A percentile compares a stretch with the other conserved stretches of the same genome.
These are phyloP conservation scores for Patella depressa DNA, from an alignment of 2,888 invertebrate genomes.

Conservation along the genomic window DNA sequence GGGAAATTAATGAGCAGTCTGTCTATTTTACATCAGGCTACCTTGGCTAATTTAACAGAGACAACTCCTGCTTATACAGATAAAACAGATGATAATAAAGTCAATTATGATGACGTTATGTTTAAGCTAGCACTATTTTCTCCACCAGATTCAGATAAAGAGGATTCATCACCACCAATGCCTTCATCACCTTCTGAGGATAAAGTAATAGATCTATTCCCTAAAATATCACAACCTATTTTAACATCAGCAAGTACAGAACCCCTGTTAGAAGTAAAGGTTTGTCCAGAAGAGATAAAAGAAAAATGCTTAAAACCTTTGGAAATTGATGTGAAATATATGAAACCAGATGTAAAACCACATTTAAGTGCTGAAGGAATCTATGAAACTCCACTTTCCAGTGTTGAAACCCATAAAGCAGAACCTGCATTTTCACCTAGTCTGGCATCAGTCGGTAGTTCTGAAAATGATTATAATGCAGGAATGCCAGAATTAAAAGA, in stretches of 20 bases:
- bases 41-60: constrained; percentile 58
- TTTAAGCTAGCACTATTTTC: constrained; percentile 61
- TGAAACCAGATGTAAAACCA: not conserved
- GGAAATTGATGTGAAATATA: constrained; percentile 19
- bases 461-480: constrained; percentile 14
- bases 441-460: constrained; percentile 19
- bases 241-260: not conserved
- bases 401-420: constrained; percentile 36
- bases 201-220: constrained; percentile 12
- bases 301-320: constrained; percentile 20
- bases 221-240: not conserved
- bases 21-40: constrained; percentile 63
- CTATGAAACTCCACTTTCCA: constrained; percentile 38
- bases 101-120: constrained; percentile 55
- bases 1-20: constrained; percentile 58
- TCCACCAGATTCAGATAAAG: constrained; percentile 55
- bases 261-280: not conserved
- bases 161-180: constrained; percentile 55
- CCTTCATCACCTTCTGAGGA: constrained; percentile 59
- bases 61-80: constrained; percentile 40
- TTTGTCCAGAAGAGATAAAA: not conserved
- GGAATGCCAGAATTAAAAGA: constrained; percentile 7
- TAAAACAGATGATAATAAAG: constrained; percentile 42
- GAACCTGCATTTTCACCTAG: constrained; percentile 17
- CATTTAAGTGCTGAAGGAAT: constrained; percentile 28